Evolutionary conservation across 2,797 vertebrate species (phyloP).

Genomic region (Liasis olivaceus): DNA sequence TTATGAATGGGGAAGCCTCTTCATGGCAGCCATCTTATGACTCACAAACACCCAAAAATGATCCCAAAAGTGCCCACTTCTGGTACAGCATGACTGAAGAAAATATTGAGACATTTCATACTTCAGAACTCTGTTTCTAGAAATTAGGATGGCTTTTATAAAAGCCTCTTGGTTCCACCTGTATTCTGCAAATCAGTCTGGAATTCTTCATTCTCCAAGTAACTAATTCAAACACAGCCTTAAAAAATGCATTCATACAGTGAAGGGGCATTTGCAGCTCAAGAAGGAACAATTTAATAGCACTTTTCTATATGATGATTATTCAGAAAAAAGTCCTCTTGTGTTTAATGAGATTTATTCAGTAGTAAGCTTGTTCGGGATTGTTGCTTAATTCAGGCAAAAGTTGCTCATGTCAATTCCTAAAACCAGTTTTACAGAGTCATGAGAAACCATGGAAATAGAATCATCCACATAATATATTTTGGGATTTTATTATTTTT

Average conservation of each 20-base stretch:
- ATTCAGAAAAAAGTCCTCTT: background rate
- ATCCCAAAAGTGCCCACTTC: background rate
- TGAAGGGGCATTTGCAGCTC: background rate
- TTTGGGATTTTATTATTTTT: background rate
- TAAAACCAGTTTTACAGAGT: background rate
- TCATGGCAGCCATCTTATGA: background rate
- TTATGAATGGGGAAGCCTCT: background rate
- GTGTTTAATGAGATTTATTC: background rate
- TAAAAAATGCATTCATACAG: background rate
- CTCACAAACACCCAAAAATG: background rate
- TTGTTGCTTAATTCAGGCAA: background rate
- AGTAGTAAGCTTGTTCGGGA: background rate
- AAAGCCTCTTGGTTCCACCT: background rate
- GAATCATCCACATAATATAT: background rate
- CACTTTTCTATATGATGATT: background rate
- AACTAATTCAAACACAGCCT: background rate
- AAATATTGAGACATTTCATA: background rate
- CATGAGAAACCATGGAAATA: background rate
- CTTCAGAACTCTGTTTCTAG: background rate
- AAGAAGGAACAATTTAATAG: background rate
- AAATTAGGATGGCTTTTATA: background rate
- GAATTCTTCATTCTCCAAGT: background rate
- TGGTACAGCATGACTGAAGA: background rate
- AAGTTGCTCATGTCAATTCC: background rate
- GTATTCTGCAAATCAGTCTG: background rate